Base-by-base conservation (phyloP, 1,140 invertebrate genomes). In the Lordiphosa clarofinis region DNA sequence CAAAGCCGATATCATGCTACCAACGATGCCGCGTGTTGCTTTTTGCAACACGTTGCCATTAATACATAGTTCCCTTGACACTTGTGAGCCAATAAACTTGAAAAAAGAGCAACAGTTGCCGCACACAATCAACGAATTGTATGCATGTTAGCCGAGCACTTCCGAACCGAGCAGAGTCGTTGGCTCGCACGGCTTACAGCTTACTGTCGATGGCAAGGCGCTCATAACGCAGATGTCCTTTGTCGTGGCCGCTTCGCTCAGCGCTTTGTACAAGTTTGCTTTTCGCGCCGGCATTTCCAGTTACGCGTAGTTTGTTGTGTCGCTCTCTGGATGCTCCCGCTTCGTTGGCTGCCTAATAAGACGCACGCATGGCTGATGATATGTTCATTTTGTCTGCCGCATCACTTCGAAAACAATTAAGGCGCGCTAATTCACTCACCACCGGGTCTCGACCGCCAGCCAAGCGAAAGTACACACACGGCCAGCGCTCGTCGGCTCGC, bases 81-180 rank as follows among this genome's bases (percentile, higher is more conserved):
- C 79, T 86, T 84, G 79, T 71, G 78, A 84, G 78, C 79, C 78
- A 86, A 86, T 84, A 86, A 84, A 84, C 79, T 84, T 86, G 70
- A 73, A 84, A 81, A 86, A 86, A 86, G 79, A 86, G 79, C 79
- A 86, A 86, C 79, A 86, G 79, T 86, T 86, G 79, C 75, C 68
- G 57, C 59, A 67, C 54, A 71, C 42, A 67, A 35, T 40, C 42
- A 59, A 33, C 55, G 54, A 15, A 46, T 24, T 58, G 35, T 31
- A 24, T 47, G 35, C 33, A n/a, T 33, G 10, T 31, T 6, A 31
- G 58, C 65, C 67, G 65, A 66, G 21, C 35, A 5, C 11, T 56
- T 40, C 61, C 73, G 68, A 63, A 13, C 57, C 48, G 38, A 37
- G 36, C 11, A 10, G 15, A 39, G n/a, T 35, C 21, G 39, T 39